These are phyloP conservation scores for Lasioglossum pauxillum DNA, from an alignment of 2,888 invertebrate species.

Conservation along the genomic window DNA sequence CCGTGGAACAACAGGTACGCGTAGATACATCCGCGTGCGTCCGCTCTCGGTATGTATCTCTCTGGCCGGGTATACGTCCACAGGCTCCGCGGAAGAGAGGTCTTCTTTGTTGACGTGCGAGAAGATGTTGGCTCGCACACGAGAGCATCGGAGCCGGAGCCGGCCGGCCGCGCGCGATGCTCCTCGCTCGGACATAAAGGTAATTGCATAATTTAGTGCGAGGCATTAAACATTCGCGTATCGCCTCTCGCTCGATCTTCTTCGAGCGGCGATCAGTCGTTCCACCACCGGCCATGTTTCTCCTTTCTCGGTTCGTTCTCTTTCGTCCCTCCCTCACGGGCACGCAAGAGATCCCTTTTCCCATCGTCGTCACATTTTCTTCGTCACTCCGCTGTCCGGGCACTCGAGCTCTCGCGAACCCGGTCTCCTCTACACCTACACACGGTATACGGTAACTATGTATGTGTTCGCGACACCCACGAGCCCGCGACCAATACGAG, in stretches of 20 bases:
- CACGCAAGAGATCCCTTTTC: constrained; percentile 46
- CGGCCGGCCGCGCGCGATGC: constrained; percentile 47
- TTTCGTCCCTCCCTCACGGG: constrained; percentile 39
- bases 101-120: not conserved
- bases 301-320: constrained; percentile 16
- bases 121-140: constrained; percentile 17
- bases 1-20: constrained; percentile 37
- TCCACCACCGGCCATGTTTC: constrained; percentile 23
- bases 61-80: not conserved
- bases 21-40: not conserved
- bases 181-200: constrained; percentile 75
- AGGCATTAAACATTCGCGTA: constrained; percentile 77
- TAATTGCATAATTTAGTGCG: constrained; percentile 80
- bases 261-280: constrained; percentile 52
- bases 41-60: constrained; percentile 22
- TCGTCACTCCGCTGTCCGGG: constrained; percentile 23
- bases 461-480: constrained; percentile 39
- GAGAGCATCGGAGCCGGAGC: constrained; percentile 10
- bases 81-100: not conserved
- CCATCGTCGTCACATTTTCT: constrained; percentile 41
- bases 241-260: constrained; percentile 70
- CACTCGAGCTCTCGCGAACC: not conserved
- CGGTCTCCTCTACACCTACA: not conserved
- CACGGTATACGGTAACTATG: not conserved
- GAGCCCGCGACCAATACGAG: constrained; percentile 38